These are phyloP conservation scores for Mus spretus DNA, from an alignment of 2,797 vertebrate genomes.

Conservation along the genomic window DNA sequence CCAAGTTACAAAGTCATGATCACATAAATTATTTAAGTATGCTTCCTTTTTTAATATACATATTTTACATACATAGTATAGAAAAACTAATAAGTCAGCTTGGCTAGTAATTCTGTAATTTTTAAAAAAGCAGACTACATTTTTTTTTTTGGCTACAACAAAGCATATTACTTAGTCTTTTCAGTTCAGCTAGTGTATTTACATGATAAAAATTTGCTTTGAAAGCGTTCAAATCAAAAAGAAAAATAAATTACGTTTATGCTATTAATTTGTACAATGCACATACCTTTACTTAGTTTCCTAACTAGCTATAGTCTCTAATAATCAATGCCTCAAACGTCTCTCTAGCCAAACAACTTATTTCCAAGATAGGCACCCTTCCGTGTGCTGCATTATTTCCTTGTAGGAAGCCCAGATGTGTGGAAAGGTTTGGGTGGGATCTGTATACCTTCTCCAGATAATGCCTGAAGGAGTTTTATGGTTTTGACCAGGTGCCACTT, in stretches of 20 bases:
- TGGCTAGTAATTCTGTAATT: conserved; percentile 71
- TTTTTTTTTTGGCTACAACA: conserved; percentile 76
- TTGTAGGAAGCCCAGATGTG: conserved; percentile 67
- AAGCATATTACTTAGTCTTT: conserved; percentile 72
- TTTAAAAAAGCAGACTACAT: conserved; percentile 69
- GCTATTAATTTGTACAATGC: conserved; percentile 76
- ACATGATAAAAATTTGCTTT: conserved; percentile 78
- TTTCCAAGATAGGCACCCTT: conserved; percentile 64
- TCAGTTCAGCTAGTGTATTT: conserved; percentile 66
- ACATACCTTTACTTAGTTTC: conserved; percentile 67
- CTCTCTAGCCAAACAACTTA: conserved; percentile 71
- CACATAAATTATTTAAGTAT: conserved; percentile 73
- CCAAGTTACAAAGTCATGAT: conserved; percentile 80
- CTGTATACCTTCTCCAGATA: conserved; percentile 61
- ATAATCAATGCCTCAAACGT: conserved; percentile 55
- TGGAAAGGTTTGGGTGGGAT: conserved; percentile 60
- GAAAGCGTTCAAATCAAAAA: conserved; percentile 70
- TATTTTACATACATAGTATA: conserved; percentile 74
- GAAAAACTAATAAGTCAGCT: conserved; percentile 74
- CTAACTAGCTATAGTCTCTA: conserved; percentile 61
- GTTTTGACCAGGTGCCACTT: conserved; percentile 53
- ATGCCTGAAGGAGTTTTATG: conserved; percentile 18
- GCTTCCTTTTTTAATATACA: conserved; percentile 62
- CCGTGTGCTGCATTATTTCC: not conserved
- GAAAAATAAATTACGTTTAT: conserved; percentile 71